Evolutionary conservation across 2,888 invertebrate species (phyloP).

Genomic region (Coelinius sp.): DNA sequence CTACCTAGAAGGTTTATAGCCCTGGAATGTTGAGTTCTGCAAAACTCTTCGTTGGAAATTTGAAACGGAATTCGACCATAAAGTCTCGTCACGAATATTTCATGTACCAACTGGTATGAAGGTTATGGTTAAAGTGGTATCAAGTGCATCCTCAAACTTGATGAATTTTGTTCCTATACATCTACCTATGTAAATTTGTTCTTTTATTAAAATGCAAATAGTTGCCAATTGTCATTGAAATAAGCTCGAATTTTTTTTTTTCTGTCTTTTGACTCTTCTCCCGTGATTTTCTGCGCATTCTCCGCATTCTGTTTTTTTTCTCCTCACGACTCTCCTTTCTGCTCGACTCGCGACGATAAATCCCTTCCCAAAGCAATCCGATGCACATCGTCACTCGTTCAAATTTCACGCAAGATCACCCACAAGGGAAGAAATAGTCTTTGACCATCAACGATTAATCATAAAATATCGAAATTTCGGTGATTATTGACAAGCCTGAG

Average conservation of each 20-base stretch:
- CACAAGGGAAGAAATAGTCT: conserved; percentile 1
- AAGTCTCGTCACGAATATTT: conserved; percentile 45
- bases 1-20: conserved; percentile 24
- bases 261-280: neutral
- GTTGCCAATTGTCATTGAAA: neutral
- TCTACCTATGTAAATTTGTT: neutral
- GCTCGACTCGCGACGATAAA: conserved; percentile 24
- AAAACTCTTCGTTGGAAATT: conserved; percentile 51
- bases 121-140: conserved; percentile 11
- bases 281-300: neutral
- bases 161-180: neutral
- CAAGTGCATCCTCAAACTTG: neutral
- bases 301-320: neutral
- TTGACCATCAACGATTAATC: conserved; percentile 35
- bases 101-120: conserved; percentile 34
- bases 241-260: neutral
- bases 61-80: conserved; percentile 54
- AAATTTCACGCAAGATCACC: conserved; percentile 40
- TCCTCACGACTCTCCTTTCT: too few relatives aligned
- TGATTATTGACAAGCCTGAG: conserved; percentile 6
- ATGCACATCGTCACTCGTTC: conserved; percentile 30
- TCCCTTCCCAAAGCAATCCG: conserved; percentile 4
- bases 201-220: neutral
- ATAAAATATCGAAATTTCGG: conserved; percentile 35
- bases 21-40: conserved; percentile 38